A percentile compares a stretch with the other conserved stretches of the same genome.
phyloP scores from a whole-genome alignment of 1,140 invertebrate species.

The Calliphora vicina region DNA sequence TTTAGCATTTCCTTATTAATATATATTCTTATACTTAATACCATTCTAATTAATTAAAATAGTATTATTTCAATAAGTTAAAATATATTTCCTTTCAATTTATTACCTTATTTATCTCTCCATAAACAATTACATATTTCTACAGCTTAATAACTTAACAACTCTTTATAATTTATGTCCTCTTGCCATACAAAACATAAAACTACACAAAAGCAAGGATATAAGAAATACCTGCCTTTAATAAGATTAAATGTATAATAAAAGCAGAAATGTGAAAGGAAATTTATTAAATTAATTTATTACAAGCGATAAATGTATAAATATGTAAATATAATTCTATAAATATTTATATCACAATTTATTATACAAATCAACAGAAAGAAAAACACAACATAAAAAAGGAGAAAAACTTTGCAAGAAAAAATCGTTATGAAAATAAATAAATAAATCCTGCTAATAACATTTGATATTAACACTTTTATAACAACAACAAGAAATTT shows the following conservation, averaged over 20 bases:
- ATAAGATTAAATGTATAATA: background rate
- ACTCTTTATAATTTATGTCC: background rate
- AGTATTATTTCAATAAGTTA: background rate
- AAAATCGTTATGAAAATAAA: background rate
- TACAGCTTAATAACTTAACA: background rate
- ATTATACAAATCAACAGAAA: too few species aligned
- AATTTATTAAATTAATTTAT: background rate
- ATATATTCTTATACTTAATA: background rate
- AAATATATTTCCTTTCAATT: background rate
- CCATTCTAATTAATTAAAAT: background rate
- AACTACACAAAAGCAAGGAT: background rate
- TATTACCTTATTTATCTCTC: background rate
- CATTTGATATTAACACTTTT: constrained; percentile 6
- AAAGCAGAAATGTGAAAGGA: background rate
- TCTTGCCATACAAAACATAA: too few species aligned
- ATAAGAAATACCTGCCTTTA: background rate
- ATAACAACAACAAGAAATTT: background rate
- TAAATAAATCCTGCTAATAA: background rate
- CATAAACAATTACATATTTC: background rate
- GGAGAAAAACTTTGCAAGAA: too few species aligned
- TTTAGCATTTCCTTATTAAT: background rate
- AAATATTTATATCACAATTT: background rate
- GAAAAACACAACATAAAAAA: background rate
- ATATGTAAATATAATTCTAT: background rate
- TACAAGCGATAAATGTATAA: background rate